Evolutionary conservation across 2,888 invertebrate genomes (phyloP).

Genomic region (Rhimphoctona megacephalus): DNA sequence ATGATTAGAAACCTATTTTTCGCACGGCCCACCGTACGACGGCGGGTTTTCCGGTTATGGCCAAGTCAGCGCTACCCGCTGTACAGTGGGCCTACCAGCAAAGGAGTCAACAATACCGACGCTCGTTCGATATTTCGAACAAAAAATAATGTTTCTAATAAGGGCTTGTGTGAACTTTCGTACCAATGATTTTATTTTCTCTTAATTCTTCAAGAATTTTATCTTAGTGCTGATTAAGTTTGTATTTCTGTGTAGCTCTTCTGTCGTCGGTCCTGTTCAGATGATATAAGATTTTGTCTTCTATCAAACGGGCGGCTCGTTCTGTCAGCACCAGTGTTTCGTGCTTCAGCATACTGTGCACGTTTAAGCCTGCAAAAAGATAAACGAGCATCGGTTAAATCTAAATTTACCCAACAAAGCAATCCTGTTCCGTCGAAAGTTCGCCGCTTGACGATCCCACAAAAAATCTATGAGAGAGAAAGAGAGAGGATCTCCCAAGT

Average conservation of each 20-base stretch:
- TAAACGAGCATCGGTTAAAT: slow-evolving; percentile 1
- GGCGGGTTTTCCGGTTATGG: too few species aligned
- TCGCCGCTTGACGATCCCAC: too few species aligned
- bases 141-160: background rate
- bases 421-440: too few species aligned
- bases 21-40: too few species aligned
- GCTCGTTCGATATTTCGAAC: slow-evolving; percentile 31
- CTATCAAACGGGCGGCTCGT: slow-evolving; percentile 93
- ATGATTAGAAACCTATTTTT: too few species aligned
- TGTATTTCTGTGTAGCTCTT: slow-evolving; percentile 86
- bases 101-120: too few species aligned
- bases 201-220: background rate
- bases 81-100: too few species aligned
- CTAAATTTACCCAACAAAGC: too few species aligned
- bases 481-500: too few species aligned
- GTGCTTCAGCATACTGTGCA: slow-evolving; percentile 98
- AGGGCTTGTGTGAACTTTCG: background rate
- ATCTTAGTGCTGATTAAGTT: slow-evolving; percentile 87
- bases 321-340: slow-evolving; percentile 95
- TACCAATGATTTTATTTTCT: background rate
- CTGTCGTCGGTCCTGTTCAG: slow-evolving; percentile 87
- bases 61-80: too few species aligned
- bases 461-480: background rate
- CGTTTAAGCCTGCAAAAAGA: slow-evolving; percentile 90
- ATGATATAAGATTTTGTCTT: slow-evolving; percentile 90